Percentiles rank a stretch among this genome's conserved stretches.
These are phyloP conservation scores for Dicranocentrus wangi DNA, from an alignment of 2,888 invertebrate genomes.

Conservation along the genomic window DNA sequence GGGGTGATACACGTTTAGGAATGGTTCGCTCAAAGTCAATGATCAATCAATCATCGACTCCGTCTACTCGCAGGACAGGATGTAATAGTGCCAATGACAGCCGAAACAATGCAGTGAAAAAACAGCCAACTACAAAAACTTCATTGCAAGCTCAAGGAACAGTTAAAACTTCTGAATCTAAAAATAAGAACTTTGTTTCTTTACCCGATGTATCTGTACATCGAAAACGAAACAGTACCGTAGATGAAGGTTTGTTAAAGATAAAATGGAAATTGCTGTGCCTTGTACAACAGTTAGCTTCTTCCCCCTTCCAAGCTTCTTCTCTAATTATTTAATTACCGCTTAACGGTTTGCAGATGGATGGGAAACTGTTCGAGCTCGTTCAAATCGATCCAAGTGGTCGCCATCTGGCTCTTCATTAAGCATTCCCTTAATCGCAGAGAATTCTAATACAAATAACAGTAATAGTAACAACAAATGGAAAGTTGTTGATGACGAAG, in stretches of 20 bases:
- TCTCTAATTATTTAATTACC: neutral
- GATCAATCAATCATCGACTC: conserved; percentile 58
- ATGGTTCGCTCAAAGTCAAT: conserved; percentile 65
- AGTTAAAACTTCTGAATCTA: conserved; percentile 16
- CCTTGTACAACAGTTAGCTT: no score
- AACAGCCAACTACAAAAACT: conserved; percentile 12
- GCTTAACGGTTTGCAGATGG: conserved; percentile 55
- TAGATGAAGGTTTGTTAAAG: conserved; percentile 56
- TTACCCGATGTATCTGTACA: conserved; percentile 61
- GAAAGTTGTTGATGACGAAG: conserved; percentile 55
- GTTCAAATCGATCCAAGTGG: conserved; percentile 71
- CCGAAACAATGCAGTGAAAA: conserved; percentile 33
- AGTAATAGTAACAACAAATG: conserved; percentile 16
- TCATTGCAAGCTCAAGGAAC: neutral
- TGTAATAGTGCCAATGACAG: conserved; percentile 14
- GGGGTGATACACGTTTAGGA: conserved; percentile 24
- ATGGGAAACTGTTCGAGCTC: conserved; percentile 70
- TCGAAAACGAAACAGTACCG: conserved; percentile 57
- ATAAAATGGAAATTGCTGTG: no score
- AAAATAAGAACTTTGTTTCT: conserved; percentile 54
- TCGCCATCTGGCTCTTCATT: conserved; percentile 68
- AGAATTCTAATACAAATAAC: conserved; percentile 23
- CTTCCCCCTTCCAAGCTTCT: no score
- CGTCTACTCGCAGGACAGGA: neutral
- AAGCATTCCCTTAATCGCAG: conserved; percentile 45